These are phyloP conservation scores for Cheiracanthium punctorium DNA, from an alignment of 2,888 invertebrate genomes.

Conservation along the genomic window DNA sequence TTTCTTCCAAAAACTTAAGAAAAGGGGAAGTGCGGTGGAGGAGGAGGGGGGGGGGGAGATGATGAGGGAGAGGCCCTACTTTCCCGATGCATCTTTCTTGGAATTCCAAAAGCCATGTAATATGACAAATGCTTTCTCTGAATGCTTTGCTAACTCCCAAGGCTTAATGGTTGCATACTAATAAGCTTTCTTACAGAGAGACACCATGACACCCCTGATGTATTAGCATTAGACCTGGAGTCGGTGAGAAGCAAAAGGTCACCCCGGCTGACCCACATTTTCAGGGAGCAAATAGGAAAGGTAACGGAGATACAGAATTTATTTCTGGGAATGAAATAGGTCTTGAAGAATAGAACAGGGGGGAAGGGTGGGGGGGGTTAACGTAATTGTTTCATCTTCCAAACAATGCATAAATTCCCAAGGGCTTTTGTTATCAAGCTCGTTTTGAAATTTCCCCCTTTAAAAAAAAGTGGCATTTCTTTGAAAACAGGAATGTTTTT, in stretches of 20 bases:
- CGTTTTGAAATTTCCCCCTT: too few species aligned
- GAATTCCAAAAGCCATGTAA: constrained; percentile 12
- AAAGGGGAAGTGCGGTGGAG: too few species aligned
- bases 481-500: too few species aligned
- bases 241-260: constrained; percentile 30
- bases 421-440: too few species aligned
- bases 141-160: constrained; percentile 24
- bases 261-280: constrained; percentile 60
- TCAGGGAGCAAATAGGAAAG: not conserved
- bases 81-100: constrained; percentile 4
- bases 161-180: constrained; percentile 59
- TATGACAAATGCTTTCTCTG: constrained; percentile 32
- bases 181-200: constrained; percentile 41
- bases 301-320: not conserved
- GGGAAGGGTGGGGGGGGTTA: too few species aligned
- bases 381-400: too few species aligned
- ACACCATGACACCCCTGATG: constrained; percentile 49
- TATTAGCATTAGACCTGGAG: constrained; percentile 26
- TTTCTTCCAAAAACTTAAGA: too few species aligned
- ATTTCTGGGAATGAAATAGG: not conserved
- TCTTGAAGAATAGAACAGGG: too few species aligned
- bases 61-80: too few species aligned
- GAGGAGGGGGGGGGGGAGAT: too few species aligned
- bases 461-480: too few species aligned
- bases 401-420: too few species aligned